Conservation (phyloP, 2,797 vertebrate genomes). For the Nothura maculosa region DNA sequence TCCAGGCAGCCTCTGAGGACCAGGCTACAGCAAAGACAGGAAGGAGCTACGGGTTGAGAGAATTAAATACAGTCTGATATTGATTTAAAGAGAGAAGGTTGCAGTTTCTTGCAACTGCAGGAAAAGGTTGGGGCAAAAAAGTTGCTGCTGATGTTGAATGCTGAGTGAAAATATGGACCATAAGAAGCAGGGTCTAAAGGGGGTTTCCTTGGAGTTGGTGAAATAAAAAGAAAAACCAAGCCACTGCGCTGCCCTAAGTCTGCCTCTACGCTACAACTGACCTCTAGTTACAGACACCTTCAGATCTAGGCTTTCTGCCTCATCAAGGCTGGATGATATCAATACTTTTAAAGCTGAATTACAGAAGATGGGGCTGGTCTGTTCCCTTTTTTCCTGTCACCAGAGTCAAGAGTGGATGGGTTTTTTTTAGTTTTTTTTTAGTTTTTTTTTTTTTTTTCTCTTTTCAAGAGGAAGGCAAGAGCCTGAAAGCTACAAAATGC, state of each 20-base stretch:
- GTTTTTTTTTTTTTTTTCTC: too few species aligned
- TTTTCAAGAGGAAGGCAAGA: background rate
- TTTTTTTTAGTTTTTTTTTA: too few species aligned
- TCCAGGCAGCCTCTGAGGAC: conserved; percentile 46
- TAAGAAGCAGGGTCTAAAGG: background rate
- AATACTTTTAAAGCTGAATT: background rate
- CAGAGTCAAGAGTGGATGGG: background rate
- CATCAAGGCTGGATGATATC: background rate
- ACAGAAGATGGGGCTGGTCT: background rate
- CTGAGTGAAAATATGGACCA: background rate
- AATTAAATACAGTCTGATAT: conserved; percentile 53
- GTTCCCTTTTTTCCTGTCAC: background rate
- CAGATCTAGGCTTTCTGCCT: background rate
- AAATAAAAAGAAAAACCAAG: background rate
- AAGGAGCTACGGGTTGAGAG: conserved; percentile 44
- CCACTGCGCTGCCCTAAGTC: background rate
- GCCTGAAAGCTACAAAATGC: background rate
- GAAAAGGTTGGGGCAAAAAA: background rate
- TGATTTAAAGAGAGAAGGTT: conserved; percentile 51
- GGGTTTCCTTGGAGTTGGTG: background rate
- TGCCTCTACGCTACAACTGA: background rate
- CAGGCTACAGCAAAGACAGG: background rate
- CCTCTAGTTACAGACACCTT: background rate
- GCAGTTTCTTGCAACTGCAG: conserved; percentile 1
- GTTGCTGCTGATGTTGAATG: background rate